phyloP scores from a whole-genome alignment of 1,140 invertebrate genomes.

The Drepana arcuata region DNA sequence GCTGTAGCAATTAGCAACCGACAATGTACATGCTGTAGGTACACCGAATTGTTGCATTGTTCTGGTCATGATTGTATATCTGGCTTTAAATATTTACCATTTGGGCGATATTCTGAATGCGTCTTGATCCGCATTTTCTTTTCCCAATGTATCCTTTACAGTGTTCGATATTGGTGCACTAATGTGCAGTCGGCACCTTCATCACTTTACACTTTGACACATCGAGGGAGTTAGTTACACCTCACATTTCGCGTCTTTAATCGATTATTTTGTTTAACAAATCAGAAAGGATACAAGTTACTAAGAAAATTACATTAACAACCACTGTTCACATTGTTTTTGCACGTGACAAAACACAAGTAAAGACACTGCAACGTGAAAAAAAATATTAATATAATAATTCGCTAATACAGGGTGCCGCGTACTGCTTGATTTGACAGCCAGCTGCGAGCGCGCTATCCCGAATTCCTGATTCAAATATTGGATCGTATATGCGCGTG shows the following conservation, averaged over 20 bases:
- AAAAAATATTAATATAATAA: constrained; percentile 25
- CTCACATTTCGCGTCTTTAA: constrained; percentile 58
- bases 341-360: constrained; percentile 69
- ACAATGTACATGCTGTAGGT: too few species aligned
- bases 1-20: too few species aligned
- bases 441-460: constrained; percentile 61
- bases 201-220: constrained; percentile 59
- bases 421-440: constrained; percentile 62
- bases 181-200: constrained; percentile 41
- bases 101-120: constrained; percentile 60
- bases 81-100: constrained; percentile 59
- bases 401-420: constrained; percentile 12
- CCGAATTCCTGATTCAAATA: constrained; percentile 58
- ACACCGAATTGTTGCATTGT: too few species aligned
- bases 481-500: constrained; percentile 36
- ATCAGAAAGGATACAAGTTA: constrained; percentile 69
- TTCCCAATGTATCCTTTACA: constrained; percentile 68
- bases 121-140: constrained; percentile 69
- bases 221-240: constrained; percentile 36
- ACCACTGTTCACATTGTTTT: constrained; percentile 72
- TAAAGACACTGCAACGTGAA: constrained; percentile 63
- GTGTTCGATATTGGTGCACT: constrained; percentile 51
- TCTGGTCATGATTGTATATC: too few species aligned
- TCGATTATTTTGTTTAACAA: constrained; percentile 28
- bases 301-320: constrained; percentile 63